Evolutionary conservation across 2,797 vertebrate genomes (phyloP).

Genomic region (Hemitrygon akajei): DNA sequence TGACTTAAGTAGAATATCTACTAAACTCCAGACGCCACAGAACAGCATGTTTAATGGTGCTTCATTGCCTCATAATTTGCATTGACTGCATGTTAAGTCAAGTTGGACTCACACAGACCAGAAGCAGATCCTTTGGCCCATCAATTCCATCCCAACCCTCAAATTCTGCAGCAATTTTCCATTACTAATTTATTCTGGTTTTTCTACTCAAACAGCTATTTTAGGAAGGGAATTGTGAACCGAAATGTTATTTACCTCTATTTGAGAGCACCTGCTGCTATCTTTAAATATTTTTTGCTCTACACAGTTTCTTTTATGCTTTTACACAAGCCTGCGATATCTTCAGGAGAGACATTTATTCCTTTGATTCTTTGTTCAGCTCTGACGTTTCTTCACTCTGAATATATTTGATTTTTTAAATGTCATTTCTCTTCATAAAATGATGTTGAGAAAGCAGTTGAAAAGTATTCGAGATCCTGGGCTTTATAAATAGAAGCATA

Average conservation of each 20-base stretch:
- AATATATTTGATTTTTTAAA: background rate
- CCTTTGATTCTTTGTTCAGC: background rate
- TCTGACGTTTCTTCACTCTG: background rate
- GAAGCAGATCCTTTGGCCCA: no score
- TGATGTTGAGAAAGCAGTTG: no score
- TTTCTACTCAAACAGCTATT: background rate
- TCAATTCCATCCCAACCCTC: no score
- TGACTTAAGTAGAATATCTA: background rate
- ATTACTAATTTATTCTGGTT: background rate
- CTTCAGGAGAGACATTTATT: background rate
- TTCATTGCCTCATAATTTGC: background rate
- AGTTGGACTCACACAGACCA: no score
- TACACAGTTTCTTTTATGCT: background rate
- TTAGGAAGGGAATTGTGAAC: background rate
- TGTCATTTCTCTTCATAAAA: background rate
- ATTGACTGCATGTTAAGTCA: background rate
- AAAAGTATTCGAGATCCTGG: no score
- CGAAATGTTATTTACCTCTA: background rate
- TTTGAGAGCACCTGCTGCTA: background rate
- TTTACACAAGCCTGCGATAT: background rate
- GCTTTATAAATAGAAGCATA: no score
- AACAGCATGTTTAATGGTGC: background rate
- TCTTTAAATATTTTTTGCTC: background rate
- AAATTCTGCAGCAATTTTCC: background rate
- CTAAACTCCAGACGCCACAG: background rate